Percentiles rank a stretch among this genome's conserved stretches.
Evolutionary conservation across 2,888 invertebrate genomes (phyloP).

Genomic region (Lymantria monacha): DNA sequence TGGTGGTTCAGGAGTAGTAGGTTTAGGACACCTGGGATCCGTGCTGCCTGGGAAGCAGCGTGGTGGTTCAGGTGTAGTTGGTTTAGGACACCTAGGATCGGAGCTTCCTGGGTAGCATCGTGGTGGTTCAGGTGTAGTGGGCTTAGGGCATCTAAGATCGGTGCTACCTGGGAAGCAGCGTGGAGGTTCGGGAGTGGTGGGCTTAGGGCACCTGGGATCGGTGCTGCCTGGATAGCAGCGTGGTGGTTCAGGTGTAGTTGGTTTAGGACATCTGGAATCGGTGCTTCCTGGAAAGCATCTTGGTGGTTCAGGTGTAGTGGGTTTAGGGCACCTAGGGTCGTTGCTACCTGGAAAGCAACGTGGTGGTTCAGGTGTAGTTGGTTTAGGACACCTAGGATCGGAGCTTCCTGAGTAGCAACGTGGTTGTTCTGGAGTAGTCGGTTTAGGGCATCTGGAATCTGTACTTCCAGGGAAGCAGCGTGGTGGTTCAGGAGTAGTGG

Average conservation of each 20-base stretch:
- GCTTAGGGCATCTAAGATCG: constrained; percentile 41
- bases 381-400: constrained; percentile 34
- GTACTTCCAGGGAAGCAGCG: constrained; percentile 44
- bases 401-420: constrained; percentile 36
- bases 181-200: constrained; percentile 20
- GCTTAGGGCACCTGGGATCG: constrained; percentile 32
- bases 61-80: constrained; percentile 39
- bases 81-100: constrained; percentile 50
- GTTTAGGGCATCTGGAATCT: constrained; percentile 42
- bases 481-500: constrained; percentile 32
- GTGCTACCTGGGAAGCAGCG: constrained; percentile 33
- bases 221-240: constrained; percentile 45
- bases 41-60: constrained; percentile 45
- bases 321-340: constrained; percentile 44
- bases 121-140: constrained; percentile 29
- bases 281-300: constrained; percentile 11
- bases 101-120: constrained; percentile 44
- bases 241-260: constrained; percentile 40
- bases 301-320: constrained; percentile 7
- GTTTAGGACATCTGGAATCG: constrained; percentile 32
- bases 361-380: constrained; percentile 33
- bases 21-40: constrained; percentile 23
- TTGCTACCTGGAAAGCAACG: constrained; percentile 40
- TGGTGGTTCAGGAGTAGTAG: constrained; percentile 8
- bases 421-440: constrained; percentile 30